Evolutionary conservation across 2,888 invertebrate species (phyloP).

Genomic region (Apodemia zela): DNA sequence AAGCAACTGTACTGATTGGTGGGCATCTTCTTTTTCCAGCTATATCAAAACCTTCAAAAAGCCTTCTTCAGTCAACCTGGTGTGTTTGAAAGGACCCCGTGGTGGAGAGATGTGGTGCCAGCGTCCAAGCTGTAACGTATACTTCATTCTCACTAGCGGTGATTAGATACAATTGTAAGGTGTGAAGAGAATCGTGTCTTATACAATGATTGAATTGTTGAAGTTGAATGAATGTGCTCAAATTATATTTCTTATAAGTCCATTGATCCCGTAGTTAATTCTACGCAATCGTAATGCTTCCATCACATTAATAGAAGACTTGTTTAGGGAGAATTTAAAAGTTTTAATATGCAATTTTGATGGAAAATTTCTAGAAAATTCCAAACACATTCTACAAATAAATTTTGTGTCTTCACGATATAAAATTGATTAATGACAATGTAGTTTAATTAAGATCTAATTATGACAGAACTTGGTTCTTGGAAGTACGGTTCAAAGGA

Average conservation of each 20-base stretch:
- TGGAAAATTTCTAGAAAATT: neutral
- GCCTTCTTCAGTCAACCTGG: constrained; percentile 85
- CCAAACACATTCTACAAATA: neutral
- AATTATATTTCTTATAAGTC: neutral
- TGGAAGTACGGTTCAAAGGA: neutral
- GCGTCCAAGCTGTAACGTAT: constrained; percentile 53
- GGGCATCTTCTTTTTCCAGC: constrained; percentile 50
- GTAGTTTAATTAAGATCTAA: neutral
- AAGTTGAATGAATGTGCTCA: neutral
- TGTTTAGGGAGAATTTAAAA: neutral
- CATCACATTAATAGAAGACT: neutral
- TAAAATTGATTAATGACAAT: neutral
- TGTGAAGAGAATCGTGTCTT: neutral
- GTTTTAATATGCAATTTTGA: too few relatives aligned
- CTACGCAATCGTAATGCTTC: neutral
- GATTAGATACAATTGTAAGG: constrained; percentile 1
- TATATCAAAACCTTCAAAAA: constrained; percentile 87
- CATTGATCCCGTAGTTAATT: neutral
- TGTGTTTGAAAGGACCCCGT: constrained; percentile 84
- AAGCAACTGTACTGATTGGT: too few relatives aligned
- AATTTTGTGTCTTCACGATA: neutral
- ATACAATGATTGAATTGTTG: neutral
- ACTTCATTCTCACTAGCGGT: neutral
- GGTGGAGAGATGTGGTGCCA: constrained; percentile 82
- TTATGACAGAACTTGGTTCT: neutral